A percentile compares a stretch with the other conserved stretches of the same genome.
Evolutionary conservation across 2,888 invertebrate species (phyloP).

Genomic region (Crematogaster levior): DNA sequence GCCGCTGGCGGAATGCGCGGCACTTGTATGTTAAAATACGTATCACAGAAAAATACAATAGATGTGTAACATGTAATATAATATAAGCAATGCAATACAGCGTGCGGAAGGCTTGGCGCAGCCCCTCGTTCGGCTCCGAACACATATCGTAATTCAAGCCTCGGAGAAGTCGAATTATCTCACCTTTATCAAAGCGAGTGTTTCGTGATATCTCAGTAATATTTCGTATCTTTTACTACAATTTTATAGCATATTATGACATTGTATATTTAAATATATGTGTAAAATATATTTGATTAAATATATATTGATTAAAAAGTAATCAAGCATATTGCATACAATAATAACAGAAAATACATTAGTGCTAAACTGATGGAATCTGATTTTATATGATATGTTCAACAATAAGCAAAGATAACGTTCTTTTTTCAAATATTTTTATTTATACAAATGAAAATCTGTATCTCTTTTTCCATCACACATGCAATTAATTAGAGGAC

Average conservation of each 20-base stretch:
- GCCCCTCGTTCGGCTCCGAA: too few relatives aligned
- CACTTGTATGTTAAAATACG: too few relatives aligned
- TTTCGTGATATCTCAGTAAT: not conserved
- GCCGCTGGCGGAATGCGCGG: too few relatives aligned
- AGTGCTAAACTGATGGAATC: not conserved
- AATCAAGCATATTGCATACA: not conserved
- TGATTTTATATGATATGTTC: not conserved
- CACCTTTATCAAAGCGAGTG: not conserved
- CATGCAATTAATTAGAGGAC: slow-evolving; percentile 9
- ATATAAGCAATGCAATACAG: too few relatives aligned
- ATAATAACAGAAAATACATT: not conserved
- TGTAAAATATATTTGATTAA: not conserved
- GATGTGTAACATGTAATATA: too few relatives aligned
- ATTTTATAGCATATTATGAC: slow-evolving; percentile 13
- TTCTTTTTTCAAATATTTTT: not conserved
- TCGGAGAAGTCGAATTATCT: slow-evolving; percentile 3
- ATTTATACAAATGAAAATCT: not conserved
- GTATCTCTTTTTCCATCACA: not conserved
- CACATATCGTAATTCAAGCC: not conserved
- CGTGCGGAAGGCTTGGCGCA: too few relatives aligned
- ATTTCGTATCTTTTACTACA: not conserved
- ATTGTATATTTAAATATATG: not conserved
- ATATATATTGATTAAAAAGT: not conserved
- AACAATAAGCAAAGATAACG: not conserved
- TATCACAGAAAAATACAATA: too few relatives aligned